These are phyloP conservation scores for Agrochola lota DNA, from an alignment of 2,888 invertebrate species.

Conservation along the genomic window DNA sequence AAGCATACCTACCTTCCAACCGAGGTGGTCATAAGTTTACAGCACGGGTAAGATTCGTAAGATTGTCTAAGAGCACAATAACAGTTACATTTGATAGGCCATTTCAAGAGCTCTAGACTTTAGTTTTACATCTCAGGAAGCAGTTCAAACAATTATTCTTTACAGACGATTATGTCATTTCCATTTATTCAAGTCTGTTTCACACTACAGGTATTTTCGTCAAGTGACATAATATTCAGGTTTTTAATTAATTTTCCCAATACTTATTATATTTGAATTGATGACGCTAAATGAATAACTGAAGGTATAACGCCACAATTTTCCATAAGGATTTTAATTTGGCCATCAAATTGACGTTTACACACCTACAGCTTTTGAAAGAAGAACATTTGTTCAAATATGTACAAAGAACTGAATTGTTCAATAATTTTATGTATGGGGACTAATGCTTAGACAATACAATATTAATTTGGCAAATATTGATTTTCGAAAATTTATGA, in stretches of 20 bases:
- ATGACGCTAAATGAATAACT: not conserved
- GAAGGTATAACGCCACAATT: not conserved
- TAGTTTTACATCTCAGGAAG: slow-evolving; percentile 2
- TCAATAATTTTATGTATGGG: slow-evolving; percentile 13
- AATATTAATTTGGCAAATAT: slow-evolving; percentile 45
- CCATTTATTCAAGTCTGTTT: not conserved
- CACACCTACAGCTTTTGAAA: slow-evolving; percentile 13
- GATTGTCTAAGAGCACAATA: not conserved
- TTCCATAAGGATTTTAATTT: slow-evolving; percentile 35
- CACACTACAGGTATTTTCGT: not conserved
- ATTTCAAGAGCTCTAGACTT: not conserved
- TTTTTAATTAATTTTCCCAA: not conserved
- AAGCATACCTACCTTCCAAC: not conserved
- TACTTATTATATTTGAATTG: not conserved
- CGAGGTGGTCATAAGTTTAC: not conserved
- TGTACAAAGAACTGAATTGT: slow-evolving; percentile 23
- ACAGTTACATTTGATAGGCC: slow-evolving; percentile 17
- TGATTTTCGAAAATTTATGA: slow-evolving; percentile 11
- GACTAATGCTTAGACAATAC: slow-evolving; percentile 30
- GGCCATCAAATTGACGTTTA: slow-evolving; percentile 26
- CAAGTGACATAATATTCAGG: slow-evolving; percentile 1
- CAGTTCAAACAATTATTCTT: not conserved
- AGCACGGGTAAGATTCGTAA: not conserved
- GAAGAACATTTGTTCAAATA: slow-evolving; percentile 51
- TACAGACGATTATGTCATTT: slow-evolving; percentile 4